Evolutionary conservation across 2,888 invertebrate species (phyloP), one percentile per base, ranked within the genome.

Genomic region (Drosophila borealis): DNA sequence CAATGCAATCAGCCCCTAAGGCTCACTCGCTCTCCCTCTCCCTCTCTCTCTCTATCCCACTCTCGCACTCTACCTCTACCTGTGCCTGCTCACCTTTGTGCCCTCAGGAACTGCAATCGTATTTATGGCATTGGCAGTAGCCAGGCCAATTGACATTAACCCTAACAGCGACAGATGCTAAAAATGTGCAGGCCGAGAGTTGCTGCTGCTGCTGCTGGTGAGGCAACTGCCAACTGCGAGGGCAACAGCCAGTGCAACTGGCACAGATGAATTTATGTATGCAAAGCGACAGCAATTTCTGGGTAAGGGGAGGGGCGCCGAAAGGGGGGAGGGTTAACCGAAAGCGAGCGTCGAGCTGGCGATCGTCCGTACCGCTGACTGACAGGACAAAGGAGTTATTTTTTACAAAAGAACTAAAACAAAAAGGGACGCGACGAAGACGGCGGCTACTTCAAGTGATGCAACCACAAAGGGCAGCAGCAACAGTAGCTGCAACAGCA

Each of bases 251-350:
- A 65, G 60, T 72, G 57, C 60, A 61, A 72, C 48, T 80, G 80
- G 78, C 81, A 86, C 84, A 91, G 91, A 90, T 90, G 91, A 91
- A 91, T 91, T 91, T 91, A 91, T 91, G 91, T 91, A 91, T 91
- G 91, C 91, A 91, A 91, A 91, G 80, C 87, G 90, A 76, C 81
- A 81, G 88, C 81, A 36, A 36, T 39, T 69, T 72, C 10, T 21
- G 49, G 13, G 11, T n/a, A 13, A 4, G n/a, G 29, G 8, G 34
- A 25, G 4, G 9, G 14, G 48, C 19, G 25, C 36, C n/a, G n/a
- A n/a, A n/a, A n/a, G n/a, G n/a, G n/a, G 33, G 4, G 14, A 25
- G 42, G 39, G 45, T 34, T 75, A 83, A 88, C 83, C 72, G 86
- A 89, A 85, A 88, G 81, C 81, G 56, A 73, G 42, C 81, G 64